Conservation (phyloP, 2,797 vertebrate species). For the Antrozous pallidus region DNA sequence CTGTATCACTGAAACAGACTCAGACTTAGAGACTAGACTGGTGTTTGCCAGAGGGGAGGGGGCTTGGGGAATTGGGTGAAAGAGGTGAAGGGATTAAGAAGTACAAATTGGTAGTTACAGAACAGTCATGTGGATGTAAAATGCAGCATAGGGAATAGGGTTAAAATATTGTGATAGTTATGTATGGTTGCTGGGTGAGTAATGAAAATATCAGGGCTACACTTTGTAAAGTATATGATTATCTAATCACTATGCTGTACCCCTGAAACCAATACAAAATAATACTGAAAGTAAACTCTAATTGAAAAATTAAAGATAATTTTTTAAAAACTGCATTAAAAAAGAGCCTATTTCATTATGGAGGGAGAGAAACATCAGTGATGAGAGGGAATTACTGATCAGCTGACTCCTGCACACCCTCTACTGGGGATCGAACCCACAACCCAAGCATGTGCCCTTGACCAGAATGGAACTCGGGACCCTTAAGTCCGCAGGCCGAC, state of each 20-base stretch:
- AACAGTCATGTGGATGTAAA: background rate
- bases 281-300: background rate
- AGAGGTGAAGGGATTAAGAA: background rate
- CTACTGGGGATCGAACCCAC: too few relatives aligned
- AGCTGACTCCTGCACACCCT: too few relatives aligned
- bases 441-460: too few relatives aligned
- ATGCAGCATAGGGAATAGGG: background rate
- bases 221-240: background rate
- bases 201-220: background rate
- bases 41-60: background rate
- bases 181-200: background rate
- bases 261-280: background rate
- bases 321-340: background rate
- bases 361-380: too few relatives aligned
- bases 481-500: too few relatives aligned
- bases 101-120: background rate
- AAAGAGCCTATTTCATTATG: background rate
- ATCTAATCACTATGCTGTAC: background rate
- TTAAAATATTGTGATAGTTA: background rate
- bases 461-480: too few relatives aligned
- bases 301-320: background rate
- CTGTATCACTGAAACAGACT: background rate
- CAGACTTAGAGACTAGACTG: background rate
- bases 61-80: background rate
- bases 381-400: too few relatives aligned